Evolutionary conservation across 2,888 invertebrate species (phyloP).

Genomic region (Cremastinae sp.): DNA sequence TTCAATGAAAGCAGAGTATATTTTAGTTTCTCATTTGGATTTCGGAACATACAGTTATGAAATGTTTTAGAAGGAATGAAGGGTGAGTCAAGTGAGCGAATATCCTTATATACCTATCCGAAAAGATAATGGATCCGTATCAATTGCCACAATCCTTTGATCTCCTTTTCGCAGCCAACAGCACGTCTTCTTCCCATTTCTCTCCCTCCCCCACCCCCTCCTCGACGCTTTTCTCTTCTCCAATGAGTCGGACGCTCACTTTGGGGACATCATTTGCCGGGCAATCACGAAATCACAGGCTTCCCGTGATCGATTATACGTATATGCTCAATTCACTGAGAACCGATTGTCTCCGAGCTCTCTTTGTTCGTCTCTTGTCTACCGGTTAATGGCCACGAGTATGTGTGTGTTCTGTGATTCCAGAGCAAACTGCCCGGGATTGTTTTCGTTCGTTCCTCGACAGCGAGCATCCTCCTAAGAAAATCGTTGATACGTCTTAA

Average conservation of each 20-base stretch:
- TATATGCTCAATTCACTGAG: not conserved
- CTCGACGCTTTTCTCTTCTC: not conserved
- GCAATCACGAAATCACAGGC: constrained; percentile 47
- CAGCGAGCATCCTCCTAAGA: no score
- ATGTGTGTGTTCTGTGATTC: constrained; percentile 3
- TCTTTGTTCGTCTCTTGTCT: constrained; percentile 11
- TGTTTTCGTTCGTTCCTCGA: not conserved
- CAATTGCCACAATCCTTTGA: constrained; percentile 56
- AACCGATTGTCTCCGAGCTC: not conserved
- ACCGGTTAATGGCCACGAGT: constrained; percentile 8
- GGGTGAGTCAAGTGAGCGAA: constrained; percentile 5
- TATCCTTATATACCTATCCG: constrained; percentile 20
- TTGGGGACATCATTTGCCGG: constrained; percentile 32
- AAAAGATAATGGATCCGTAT: constrained; percentile 54
- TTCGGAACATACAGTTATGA: no score
- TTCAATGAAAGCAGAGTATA: not conserved
- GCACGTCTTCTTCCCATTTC: constrained; percentile 33
- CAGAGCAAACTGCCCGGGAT: not conserved
- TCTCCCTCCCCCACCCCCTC: not conserved
- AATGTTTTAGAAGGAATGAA: not conserved
- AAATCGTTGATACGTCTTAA: no score
- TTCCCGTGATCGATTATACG: not conserved
- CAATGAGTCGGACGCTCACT: constrained; percentile 5
- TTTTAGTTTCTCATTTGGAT: no score
- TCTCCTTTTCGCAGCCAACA: constrained; percentile 46